Evolutionary conservation across 2,888 invertebrate species (phyloP), one percentile per base, ranked within the genome.

Genomic region (Scotopteryx bipunctaria): DNA sequence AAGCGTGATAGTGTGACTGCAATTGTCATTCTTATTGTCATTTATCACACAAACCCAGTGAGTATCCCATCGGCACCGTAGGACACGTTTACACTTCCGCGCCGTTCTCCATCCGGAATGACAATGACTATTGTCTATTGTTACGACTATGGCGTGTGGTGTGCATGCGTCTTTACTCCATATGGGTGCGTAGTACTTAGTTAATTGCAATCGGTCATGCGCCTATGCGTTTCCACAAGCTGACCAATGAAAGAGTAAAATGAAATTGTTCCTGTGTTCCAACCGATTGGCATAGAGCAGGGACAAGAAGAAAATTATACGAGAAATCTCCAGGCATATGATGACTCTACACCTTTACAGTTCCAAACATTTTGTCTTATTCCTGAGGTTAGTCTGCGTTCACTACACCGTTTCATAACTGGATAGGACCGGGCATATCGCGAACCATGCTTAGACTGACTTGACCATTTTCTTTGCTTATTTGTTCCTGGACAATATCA

Each of bases 71-170:
- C 21, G 40, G 55, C 70, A 66, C 59, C 55, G 65, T 64, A 63
- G 62, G 59, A 73, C 75, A 72, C 66, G 69, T 63, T 64, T 75
- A 81, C 83, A 84, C 83, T 80, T 86, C 85, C 86, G 78, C 64
- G 54, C 66, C 54, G 66, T 58, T 63, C 64, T 59, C 63, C 73
- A 70, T 64, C 68, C 71, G 71, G 87, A 83, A 87, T 86, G 67
- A 83, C 82, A 87, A 87, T 73, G 67, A 53, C 72, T 65, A 87
- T 83, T 82, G 82, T 82, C 74, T 77, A 80, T 81, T 80, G 81
- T 64, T 48, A 54, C 46, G 45, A 21, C 53, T 54, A 53, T 52
- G 61, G 63, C 56, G 62, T 57, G 61, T 55, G n/a, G 63, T 57
- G 57, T 59, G 66, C 57, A 67, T 61, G 57, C 64, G 63, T 63